Evolutionary conservation across 2,113 vertebrate genomes (phyloP).

Genomic region (Nyctereutes procyonoides): DNA sequence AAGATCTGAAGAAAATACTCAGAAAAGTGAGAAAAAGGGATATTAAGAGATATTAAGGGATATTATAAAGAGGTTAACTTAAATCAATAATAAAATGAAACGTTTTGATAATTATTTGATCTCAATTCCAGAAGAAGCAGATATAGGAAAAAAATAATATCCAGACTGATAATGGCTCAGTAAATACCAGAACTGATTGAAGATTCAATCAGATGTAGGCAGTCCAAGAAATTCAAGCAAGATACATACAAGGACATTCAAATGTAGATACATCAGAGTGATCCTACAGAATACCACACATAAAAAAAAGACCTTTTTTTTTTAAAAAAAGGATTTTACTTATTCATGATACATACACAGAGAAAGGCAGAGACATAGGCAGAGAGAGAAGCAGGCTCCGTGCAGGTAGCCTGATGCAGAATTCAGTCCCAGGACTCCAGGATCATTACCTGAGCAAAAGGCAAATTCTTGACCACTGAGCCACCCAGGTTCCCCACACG

Average conservation of each 20-base stretch:
- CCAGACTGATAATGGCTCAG: neutral
- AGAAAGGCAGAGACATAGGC: too few relatives aligned
- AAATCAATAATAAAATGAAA: neutral
- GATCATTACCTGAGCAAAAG: too few relatives aligned
- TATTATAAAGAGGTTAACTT: neutral
- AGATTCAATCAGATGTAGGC: neutral
- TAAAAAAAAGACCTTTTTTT: neutral
- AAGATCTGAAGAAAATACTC: neutral
- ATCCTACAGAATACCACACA: neutral
- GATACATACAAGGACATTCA: neutral
- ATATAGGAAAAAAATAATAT: neutral
- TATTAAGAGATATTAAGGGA: too few relatives aligned
- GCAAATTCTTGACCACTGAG: too few relatives aligned
- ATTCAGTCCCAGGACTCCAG: too few relatives aligned
- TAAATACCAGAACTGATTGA: neutral
- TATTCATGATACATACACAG: too few relatives aligned
- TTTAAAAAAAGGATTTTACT: too few relatives aligned
- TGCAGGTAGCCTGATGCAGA: too few relatives aligned
- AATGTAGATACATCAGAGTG: neutral
- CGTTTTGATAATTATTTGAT: neutral
- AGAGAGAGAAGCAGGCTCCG: too few relatives aligned
- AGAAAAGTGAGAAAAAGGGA: neutral
- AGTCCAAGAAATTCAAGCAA: neutral
- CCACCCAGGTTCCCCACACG: neutral
- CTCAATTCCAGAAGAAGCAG: neutral